Evolutionary conservation across 2,113 vertebrate species (phyloP), one percentile per base, ranked within the genome.

Genomic region (Sinocyclocheilus maitianheensis): DNA sequence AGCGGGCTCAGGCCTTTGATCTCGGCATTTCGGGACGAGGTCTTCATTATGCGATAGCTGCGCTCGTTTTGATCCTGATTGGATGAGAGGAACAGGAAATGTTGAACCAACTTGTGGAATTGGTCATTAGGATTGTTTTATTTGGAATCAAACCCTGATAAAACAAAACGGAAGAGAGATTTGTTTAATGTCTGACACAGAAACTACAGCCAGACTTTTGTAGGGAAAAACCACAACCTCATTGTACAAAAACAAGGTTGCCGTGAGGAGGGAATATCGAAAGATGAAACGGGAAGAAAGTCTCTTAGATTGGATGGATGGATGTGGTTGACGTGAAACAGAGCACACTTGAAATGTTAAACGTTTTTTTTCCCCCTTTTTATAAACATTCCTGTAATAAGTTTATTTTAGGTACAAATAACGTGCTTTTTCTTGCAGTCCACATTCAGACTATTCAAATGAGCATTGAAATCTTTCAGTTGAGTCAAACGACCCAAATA

Each of bases 1-100:
- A 99, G 94, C 0, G 98, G 96, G 90, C 96, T 99, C 92, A 99
- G 93, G 62, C 97, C 97, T 75, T 97, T 96, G 93, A 99, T 97
- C 85, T 99, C 97, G 0, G 96, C 97, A 48, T 94, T 97, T 83
- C 95, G 95, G 77, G 96, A 93, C 16, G 96, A 95, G 0, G 97
- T 99, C 88, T 97, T 97, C 88, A 98, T 97, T 80, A 99, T 98
- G 67, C 97, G 97, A 80, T 99, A 99, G 88, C 97, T 98, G 87
- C 97, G 95, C 88, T 99, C 98, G 0, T 95, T 98, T 93, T 99
- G 98, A 93, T 99, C 97, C 98, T 99, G 93, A 90, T 89, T 77
- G 87, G 89, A 84, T 51, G 89, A 81, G 69, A 78, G 37, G 67
- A 63, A 74, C 37, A 18, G 65, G 12, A 80, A 75, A 65, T 22